Conservation (phyloP, 2,113 vertebrate genomes). For the Phoxinus phoxinus region DNA sequence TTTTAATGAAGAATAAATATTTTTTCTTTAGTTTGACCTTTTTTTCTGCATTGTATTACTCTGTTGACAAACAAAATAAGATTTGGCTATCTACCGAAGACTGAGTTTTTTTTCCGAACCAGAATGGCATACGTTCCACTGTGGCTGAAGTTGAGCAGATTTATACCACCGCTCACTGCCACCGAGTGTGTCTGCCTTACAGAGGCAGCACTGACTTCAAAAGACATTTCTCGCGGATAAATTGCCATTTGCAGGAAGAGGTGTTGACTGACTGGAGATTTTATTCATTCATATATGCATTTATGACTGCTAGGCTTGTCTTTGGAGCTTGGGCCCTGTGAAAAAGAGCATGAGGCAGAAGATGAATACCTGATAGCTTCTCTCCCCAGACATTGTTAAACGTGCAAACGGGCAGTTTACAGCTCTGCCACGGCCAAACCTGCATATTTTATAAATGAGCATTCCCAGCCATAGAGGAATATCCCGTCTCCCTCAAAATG, state of each 20-base stretch:
- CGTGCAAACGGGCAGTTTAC: conserved; percentile 75
- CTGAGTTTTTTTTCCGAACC: neutral
- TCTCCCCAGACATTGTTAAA: conserved; percentile 75
- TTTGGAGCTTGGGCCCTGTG: conserved; percentile 64
- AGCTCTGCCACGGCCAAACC: conserved; percentile 67
- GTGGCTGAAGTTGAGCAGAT: conserved; percentile 24
- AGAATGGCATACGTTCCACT: neutral
- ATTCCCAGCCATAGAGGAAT: conserved; percentile 46
- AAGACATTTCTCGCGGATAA: conserved; percentile 46
- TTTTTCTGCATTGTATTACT: conserved; percentile 15
- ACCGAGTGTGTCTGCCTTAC: conserved; percentile 10
- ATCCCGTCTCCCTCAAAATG: conserved; percentile 8
- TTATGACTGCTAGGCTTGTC: conserved; percentile 66
- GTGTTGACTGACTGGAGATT: conserved; percentile 48
- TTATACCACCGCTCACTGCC: conserved; percentile 25
- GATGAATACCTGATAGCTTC: conserved; percentile 71
- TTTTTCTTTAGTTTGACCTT: neutral
- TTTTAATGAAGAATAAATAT: neutral
- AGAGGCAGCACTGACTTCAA: conserved; percentile 31
- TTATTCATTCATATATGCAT: conserved; percentile 67
- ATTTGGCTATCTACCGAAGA: conserved; percentile 12
- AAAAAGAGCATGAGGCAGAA: conserved; percentile 60
- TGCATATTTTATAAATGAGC: conserved; percentile 77
- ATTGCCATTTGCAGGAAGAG: conserved; percentile 41
- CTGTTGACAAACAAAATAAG: conserved; percentile 5